Base-by-base conservation (phyloP, 2,888 invertebrate genomes). In the Molorchus minor region DNA sequence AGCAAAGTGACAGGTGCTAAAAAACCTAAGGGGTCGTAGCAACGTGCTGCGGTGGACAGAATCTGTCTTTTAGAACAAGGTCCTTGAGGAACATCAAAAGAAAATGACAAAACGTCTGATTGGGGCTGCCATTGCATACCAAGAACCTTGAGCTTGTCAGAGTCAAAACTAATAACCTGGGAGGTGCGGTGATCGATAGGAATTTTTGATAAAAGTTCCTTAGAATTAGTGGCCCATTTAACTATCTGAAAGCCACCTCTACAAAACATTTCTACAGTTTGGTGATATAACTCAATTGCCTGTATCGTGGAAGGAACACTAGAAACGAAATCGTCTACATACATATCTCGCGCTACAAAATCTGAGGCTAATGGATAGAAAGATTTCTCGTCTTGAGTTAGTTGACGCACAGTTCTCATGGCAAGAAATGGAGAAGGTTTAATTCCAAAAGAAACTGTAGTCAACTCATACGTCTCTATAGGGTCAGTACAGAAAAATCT, bases 161-260 rank as follows among this genome's bases (percentile, higher is more conserved):
- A n/a, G n/a, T n/a, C n/a, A n/a, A n/a, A n/a, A n/a, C n/a, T n/a
- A n/a, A n/a, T n/a, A n/a, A n/a, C n/a, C n/a, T n/a, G n/a, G n/a
- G n/a, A n/a, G n/a, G n/a, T n/a, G n/a, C n/a, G n/a, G n/a, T n/a
- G n/a, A n/a, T n/a, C n/a, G n/a, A n/a, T n/a, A n/a, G n/a, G n/a
- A n/a, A n/a, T n/a, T n/a, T 25, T 25, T 25, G 25, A 4, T 25
- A 25, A 25, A 25, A 41, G 19, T 41, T 41, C 10, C 19, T 41
- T 19, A n/a, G 41, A 41, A 41, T 41, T 41, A n/a, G 41, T 19
- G n/a, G 41, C 41, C 41, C 41, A 41, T 41, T 41, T 41, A 3
- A 41, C 20, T 41, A 41, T 7, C n/a, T 41, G 20, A n/a, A 41
- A 41, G n/a, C 41, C 41, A 17, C 41, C 41, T 19, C 41, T 17